phyloP scores from a whole-genome alignment of 2,113 vertebrate species.

The Oryzias curvinotus region DNA sequence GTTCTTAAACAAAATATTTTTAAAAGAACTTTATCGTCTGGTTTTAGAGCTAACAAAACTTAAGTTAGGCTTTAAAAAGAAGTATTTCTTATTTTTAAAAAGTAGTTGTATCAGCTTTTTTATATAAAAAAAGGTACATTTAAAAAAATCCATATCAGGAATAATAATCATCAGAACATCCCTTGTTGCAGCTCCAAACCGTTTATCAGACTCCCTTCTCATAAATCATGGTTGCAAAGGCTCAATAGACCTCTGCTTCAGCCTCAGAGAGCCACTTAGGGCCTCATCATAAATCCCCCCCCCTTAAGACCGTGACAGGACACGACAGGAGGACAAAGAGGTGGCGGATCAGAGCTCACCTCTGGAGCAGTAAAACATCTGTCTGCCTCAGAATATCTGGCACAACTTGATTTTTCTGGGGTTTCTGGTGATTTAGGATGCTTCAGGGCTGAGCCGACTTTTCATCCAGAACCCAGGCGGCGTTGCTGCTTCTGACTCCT shows the following conservation, averaged over 20 bases:
- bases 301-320: slow-evolving; percentile 53
- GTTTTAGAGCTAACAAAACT: too few species aligned
- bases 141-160: too few species aligned
- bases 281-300: slow-evolving; percentile 59
- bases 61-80: too few species aligned
- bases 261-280: slow-evolving; percentile 58
- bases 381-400: slow-evolving; percentile 30
- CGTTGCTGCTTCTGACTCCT: slow-evolving; percentile 9
- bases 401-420: slow-evolving; percentile 30
- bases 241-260: slow-evolving; percentile 40
- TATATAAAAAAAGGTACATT: too few species aligned
- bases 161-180: too few species aligned
- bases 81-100: too few species aligned
- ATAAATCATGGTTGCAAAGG: slow-evolving; percentile 51
- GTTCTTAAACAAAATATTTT: too few species aligned
- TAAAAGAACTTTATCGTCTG: too few species aligned
- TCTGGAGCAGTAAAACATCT: slow-evolving; percentile 68
- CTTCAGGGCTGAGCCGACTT: slow-evolving; percentile 14
- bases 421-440: slow-evolving; percentile 37
- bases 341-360: slow-evolving; percentile 60
- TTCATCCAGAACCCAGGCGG: neutral
- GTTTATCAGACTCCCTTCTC: slow-evolving; percentile 40
- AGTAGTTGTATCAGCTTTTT: too few species aligned
- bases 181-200: neutral
- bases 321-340: slow-evolving; percentile 60